These are phyloP conservation scores for Gallirallus australis DNA, from an alignment of 2,797 vertebrate genomes.

Conservation along the genomic window DNA sequence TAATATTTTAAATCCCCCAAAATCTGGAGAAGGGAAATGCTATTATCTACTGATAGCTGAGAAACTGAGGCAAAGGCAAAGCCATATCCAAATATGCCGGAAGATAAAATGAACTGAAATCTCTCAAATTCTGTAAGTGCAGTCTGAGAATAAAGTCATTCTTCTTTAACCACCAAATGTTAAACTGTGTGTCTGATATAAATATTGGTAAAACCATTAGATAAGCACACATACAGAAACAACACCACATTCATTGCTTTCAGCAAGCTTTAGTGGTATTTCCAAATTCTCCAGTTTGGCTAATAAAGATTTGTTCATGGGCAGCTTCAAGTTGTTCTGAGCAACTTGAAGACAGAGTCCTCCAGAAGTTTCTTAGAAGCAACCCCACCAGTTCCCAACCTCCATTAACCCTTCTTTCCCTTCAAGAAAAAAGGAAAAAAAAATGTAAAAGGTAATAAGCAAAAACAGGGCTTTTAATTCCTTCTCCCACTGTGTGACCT, in stretches of 20 bases:
- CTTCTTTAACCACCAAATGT: not conserved
- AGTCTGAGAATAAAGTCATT: not conserved
- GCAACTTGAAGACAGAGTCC: not conserved
- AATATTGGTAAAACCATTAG: not conserved
- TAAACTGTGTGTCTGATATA: not conserved
- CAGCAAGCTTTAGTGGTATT: not conserved
- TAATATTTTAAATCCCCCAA: not conserved
- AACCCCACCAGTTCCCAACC: not conserved
- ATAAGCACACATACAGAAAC: not conserved
- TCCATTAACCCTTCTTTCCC: not conserved
- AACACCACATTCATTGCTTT: not conserved
- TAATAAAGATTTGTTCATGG: not conserved
- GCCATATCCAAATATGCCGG: not conserved
- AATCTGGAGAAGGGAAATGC: not conserved
- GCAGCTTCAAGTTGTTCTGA: not conserved
- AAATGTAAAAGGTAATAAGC: fast-evolving
- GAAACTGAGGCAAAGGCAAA: not conserved
- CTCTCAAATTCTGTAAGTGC: not conserved
- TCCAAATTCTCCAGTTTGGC: not conserved
- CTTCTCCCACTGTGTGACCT: conserved; percentile 69
- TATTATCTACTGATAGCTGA: not conserved
- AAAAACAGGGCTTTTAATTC: not conserved
- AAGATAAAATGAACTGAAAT: not conserved
- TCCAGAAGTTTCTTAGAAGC: not conserved
- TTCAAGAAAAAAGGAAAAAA: not conserved